phyloP scores from a whole-genome alignment of 2,113 vertebrate genomes.

The Pseudorectes ferrugineus region DNA sequence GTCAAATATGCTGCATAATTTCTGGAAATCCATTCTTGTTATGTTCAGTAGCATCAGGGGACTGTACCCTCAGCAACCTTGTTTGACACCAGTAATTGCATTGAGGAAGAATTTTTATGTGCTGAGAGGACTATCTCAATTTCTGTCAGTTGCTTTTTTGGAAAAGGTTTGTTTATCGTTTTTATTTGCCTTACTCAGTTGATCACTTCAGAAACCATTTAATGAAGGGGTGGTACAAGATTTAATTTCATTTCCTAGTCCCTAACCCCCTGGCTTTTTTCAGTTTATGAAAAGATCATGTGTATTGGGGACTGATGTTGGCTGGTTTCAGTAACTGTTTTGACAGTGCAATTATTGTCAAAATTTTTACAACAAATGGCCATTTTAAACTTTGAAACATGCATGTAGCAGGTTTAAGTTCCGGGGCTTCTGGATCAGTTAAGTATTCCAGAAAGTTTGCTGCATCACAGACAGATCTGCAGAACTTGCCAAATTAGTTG shows the following conservation, averaged over 20 bases:
- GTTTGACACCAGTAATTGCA: background rate
- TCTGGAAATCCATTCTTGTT: background rate
- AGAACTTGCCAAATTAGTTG: background rate
- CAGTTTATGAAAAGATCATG: background rate
- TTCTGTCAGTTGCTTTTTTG: background rate
- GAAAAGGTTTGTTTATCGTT: background rate
- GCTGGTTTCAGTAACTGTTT: background rate
- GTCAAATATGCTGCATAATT: background rate
- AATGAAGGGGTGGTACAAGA: background rate
- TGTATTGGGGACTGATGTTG: background rate
- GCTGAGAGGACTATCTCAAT: background rate
- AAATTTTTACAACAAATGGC: background rate
- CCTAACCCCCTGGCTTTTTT: background rate
- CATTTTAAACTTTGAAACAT: background rate
- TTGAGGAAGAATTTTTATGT: background rate
- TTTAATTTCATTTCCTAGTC: background rate
- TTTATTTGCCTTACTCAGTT: background rate
- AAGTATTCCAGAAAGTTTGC: background rate
- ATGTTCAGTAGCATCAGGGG: background rate
- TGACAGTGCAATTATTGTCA: background rate
- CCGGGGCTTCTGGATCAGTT: background rate
- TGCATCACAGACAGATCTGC: background rate
- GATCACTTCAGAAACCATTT: background rate
- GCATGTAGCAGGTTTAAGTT: background rate
- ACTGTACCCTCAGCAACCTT: background rate